Conservation (phyloP, 2,113 vertebrate species). For the Lophotis ruficrista region DNA sequence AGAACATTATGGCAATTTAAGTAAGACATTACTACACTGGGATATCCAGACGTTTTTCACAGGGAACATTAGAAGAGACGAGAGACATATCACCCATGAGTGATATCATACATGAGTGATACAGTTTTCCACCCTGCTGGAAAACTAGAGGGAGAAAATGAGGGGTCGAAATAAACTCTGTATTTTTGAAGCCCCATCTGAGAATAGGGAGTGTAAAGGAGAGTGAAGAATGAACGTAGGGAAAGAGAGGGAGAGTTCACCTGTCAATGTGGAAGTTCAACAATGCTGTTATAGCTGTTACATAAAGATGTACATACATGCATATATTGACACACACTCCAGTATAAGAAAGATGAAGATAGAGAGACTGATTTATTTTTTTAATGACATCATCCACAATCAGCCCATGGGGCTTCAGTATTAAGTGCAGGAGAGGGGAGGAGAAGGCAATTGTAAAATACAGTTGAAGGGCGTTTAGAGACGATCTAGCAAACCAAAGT, state of each 20-base stretch:
- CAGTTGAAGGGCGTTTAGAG: background rate
- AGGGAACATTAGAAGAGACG: background rate
- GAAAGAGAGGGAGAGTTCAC: background rate
- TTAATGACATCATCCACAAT: background rate
- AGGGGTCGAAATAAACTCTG: background rate
- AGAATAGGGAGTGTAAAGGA: background rate
- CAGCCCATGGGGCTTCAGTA: background rate
- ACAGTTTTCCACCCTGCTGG: too few species aligned
- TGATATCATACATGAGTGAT: too few species aligned
- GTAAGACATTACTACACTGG: background rate
- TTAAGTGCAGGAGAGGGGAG: background rate
- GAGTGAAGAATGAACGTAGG: background rate
- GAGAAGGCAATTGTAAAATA: background rate
- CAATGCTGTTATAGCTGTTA: background rate
- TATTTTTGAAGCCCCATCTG: background rate
- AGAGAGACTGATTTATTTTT: background rate
- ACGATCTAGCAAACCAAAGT: background rate
- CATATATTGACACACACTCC: background rate
- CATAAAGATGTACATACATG: background rate
- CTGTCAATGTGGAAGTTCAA: background rate
- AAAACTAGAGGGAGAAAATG: background rate
- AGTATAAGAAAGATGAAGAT: background rate
- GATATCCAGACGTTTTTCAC: background rate
- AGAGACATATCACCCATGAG: background rate
- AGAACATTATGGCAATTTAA: background rate